Percentiles rank a stretch among this genome's conserved stretches.
phyloP scores from a whole-genome alignment of 2,797 vertebrate species.

The Paramormyrops hopkinsi region DNA sequence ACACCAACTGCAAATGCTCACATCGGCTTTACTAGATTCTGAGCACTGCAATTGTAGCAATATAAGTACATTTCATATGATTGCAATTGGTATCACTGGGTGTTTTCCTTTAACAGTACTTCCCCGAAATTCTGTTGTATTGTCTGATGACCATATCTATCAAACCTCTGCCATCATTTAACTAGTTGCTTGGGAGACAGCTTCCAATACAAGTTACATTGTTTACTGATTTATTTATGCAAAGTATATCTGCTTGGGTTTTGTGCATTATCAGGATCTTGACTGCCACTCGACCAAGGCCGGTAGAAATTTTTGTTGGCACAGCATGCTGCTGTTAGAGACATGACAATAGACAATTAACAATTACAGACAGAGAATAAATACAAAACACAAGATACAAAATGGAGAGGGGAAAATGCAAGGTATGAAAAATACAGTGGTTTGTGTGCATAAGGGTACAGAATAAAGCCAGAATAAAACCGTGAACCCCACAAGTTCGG shows the following conservation, averaged over 20 bases:
- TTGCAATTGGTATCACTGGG: not conserved
- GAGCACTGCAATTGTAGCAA: not conserved
- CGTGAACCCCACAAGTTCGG: not conserved
- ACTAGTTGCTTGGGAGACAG: not conserved
- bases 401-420: not conserved
- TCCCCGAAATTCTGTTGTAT: not conserved
- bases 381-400: not conserved
- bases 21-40: not conserved
- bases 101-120: not conserved
- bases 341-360: conserved; percentile 1
- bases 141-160: not conserved
- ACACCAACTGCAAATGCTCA: not conserved
- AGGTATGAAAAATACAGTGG: not conserved
- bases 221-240: not conserved
- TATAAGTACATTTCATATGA: not conserved
- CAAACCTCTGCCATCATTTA: not conserved
- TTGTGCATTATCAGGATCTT: not conserved
- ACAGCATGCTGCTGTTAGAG: not conserved
- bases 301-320: not conserved
- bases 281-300: not conserved
- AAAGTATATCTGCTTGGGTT: not conserved
- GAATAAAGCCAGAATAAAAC: not conserved
- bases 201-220: not conserved
- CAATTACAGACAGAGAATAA: not conserved
- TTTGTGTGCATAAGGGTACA: not conserved